A percentile compares a stretch with the other conserved stretches of the same genome.
These are phyloP conservation scores for Troilus luridus DNA, from an alignment of 2,888 invertebrate genomes.

Conservation along the genomic window DNA sequence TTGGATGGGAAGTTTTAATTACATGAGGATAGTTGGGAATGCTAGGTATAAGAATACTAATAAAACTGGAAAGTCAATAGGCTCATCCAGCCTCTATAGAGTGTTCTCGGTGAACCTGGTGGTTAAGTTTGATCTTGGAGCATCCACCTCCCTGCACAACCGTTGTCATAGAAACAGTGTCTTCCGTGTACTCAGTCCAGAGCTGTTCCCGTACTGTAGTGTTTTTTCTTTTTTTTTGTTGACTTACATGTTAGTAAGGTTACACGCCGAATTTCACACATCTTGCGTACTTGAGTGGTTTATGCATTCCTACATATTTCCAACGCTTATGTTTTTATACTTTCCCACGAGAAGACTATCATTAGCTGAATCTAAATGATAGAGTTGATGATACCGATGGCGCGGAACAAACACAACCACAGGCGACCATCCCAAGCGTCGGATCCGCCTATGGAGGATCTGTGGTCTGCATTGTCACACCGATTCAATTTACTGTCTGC, in stretches of 20 bases:
- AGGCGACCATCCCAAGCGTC: neutral
- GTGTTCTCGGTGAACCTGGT: too few relatives aligned
- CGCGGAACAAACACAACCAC: conserved; percentile 4
- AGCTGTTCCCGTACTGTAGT: too few relatives aligned
- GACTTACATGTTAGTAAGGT: neutral
- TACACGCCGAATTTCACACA: too few relatives aligned
- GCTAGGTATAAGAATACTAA: too few relatives aligned
- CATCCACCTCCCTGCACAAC: too few relatives aligned
- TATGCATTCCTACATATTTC: neutral
- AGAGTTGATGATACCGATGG: neutral
- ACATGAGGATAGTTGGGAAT: too few relatives aligned
- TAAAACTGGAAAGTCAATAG: too few relatives aligned
- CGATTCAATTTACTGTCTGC: neutral
- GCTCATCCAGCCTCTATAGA: too few relatives aligned
- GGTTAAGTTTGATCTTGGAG: too few relatives aligned
- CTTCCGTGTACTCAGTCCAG: too few relatives aligned
- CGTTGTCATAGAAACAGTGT: too few relatives aligned
- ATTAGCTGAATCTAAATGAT: neutral
- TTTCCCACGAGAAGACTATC: neutral
- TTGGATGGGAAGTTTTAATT: too few relatives aligned
- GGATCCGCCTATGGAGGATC: neutral
- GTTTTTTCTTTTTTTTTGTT: neutral
- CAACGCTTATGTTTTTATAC: neutral
- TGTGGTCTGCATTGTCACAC: conserved; percentile 4
- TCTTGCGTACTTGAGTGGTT: neutral